phyloP scores from a whole-genome alignment of 2,797 vertebrate genomes.

The Heteromormyrus szaboi region DNA sequence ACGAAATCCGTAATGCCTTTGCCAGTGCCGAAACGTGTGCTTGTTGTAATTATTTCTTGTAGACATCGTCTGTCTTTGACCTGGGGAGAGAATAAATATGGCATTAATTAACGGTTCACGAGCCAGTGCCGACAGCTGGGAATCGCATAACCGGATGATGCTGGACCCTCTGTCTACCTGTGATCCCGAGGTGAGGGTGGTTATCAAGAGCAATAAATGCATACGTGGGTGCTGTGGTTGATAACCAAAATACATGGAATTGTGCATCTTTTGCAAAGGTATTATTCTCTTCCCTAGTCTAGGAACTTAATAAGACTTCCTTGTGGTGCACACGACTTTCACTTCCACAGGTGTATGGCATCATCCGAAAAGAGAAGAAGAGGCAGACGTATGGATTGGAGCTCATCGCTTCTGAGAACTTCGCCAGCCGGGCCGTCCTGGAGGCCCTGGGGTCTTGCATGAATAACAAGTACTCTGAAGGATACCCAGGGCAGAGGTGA shows the following conservation, averaged over 20 bases:
- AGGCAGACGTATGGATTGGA: conserved; percentile 82
- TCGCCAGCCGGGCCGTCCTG: conserved; percentile 86
- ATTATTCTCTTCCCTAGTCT: background rate
- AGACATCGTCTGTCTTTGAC: background rate
- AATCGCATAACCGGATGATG: conserved; percentile 82
- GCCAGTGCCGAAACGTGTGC: background rate
- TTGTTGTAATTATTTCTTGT: background rate
- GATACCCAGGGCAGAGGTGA: conserved; percentile 93
- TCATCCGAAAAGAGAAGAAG: conserved; percentile 89
- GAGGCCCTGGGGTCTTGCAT: conserved; percentile 92
- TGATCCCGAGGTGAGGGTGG: conserved; percentile 73
- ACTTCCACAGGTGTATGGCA: conserved; percentile 66
- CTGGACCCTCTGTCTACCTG: conserved; percentile 70
- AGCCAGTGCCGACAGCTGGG: conserved; percentile 58
- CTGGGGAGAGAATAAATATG: background rate
- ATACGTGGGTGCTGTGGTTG: background rate
- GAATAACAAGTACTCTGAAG: conserved; percentile 98
- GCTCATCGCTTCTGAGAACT: conserved; percentile 92
- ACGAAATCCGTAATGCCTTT: background rate
- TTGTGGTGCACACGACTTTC: background rate
- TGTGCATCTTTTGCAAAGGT: background rate
- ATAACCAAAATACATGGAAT: background rate
- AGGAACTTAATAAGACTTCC: background rate
- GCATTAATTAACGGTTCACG: background rate
- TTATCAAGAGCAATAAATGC: background rate